These are phyloP conservation scores for Reinhardtius hippoglossoides DNA, from an alignment of 2,113 vertebrate genomes.

Conservation along the genomic window DNA sequence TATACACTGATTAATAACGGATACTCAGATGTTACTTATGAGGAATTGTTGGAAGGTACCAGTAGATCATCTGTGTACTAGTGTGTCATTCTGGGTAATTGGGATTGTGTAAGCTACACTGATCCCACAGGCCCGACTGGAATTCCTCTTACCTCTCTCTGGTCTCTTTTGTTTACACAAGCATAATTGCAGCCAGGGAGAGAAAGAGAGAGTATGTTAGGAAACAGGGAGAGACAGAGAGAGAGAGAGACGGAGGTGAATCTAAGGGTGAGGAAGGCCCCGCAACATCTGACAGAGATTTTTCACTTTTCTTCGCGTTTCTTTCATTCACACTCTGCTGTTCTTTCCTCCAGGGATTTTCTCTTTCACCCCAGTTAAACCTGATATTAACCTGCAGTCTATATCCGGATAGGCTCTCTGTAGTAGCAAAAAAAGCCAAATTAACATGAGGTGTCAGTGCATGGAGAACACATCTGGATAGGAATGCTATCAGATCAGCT, in stretches of 20 bases:
- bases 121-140: conserved; percentile 51
- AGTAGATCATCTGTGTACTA: conserved; percentile 7
- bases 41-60: neutral
- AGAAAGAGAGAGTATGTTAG: conserved; percentile 21
- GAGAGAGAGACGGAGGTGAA: conserved; percentile 30
- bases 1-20: neutral
- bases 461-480: neutral
- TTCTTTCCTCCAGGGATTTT: neutral
- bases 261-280: conserved; percentile 44
- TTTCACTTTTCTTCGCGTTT: neutral
- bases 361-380: conserved; percentile 8
- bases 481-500: neutral
- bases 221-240: conserved; percentile 11
- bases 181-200: conserved; percentile 70
- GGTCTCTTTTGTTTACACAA: conserved; percentile 68
- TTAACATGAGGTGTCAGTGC: conserved; percentile 26
- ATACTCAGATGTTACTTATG: neutral
- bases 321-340: neutral
- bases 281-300: conserved; percentile 47
- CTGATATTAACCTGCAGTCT: conserved; percentile 19
- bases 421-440: conserved; percentile 1
- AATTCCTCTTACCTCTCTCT: conserved; percentile 66
- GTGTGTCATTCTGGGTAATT: conserved; percentile 37
- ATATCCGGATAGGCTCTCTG: neutral
- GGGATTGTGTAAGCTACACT: conserved; percentile 43